Conservation (phyloP, 2,888 invertebrate species). For the Plebejus melissa region DNA sequence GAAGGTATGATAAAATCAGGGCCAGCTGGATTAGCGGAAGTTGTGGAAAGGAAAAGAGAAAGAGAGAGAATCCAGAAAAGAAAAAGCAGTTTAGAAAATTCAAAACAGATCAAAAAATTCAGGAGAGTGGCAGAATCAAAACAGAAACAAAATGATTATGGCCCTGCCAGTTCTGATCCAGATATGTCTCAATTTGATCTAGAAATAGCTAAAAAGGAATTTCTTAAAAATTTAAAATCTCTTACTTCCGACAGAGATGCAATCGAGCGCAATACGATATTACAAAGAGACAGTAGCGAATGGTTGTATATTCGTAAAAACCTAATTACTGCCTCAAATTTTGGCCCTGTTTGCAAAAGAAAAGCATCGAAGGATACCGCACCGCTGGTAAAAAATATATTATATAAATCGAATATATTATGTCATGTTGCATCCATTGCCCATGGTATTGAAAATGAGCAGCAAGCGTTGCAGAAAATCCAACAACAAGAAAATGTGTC, state of each 20-base stretch:
- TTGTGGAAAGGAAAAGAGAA: too few relatives aligned
- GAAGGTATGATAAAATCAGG: too few relatives aligned
- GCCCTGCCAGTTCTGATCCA: not conserved
- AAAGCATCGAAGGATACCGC: not conserved
- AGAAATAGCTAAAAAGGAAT: not conserved
- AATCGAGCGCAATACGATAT: too few relatives aligned
- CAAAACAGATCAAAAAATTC: not conserved
- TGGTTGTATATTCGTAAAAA: too few relatives aligned
- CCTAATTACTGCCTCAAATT: too few relatives aligned
- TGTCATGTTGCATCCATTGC: slow-evolving; percentile 8
- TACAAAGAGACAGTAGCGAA: too few relatives aligned
- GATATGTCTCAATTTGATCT: not conserved
- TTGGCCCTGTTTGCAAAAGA: not conserved
- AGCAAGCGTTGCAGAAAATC: slow-evolving; percentile 3
- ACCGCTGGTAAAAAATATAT: slow-evolving; percentile 15
- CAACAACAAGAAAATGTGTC: not conserved
- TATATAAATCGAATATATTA: slow-evolving; percentile 4
- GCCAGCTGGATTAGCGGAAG: too few relatives aligned
- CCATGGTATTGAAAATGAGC: slow-evolving; percentile 13
- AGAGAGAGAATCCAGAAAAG: not conserved
- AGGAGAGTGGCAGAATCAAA: not conserved
- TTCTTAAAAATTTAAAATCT: not conserved
- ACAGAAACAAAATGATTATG: not conserved
- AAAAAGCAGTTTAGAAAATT: not conserved
- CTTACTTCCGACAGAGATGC: too few relatives aligned